These are phyloP conservation scores for Caerostris darwini DNA, from an alignment of 1,140 invertebrate species.

Conservation along the genomic window DNA sequence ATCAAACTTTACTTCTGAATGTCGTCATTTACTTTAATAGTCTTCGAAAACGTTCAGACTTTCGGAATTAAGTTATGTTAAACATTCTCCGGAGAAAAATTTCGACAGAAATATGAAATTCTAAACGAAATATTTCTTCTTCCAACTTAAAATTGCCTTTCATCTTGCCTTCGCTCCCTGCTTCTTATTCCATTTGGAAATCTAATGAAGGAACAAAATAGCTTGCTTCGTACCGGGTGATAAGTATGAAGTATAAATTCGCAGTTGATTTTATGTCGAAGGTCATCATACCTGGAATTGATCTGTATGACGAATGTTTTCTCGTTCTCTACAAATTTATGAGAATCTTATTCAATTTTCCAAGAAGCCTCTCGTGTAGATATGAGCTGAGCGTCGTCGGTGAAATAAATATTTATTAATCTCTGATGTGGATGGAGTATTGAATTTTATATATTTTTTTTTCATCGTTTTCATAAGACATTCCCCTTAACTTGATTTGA, in stretches of 20 bases:
- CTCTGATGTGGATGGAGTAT: not conserved
- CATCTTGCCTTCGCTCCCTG: not conserved
- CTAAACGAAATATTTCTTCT: not conserved
- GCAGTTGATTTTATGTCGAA: slow-evolving; percentile 18
- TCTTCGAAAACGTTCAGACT: too few relatives aligned
- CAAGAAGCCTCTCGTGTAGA: not conserved
- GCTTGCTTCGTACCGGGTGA: not conserved
- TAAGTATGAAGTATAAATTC: slow-evolving; percentile 42
- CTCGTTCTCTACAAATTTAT: slow-evolving; percentile 34
- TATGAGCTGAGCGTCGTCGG: slow-evolving; percentile 7
- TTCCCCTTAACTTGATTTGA: slow-evolving; percentile 32
- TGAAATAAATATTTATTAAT: slow-evolving; percentile 69
- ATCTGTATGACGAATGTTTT: slow-evolving; percentile 29
- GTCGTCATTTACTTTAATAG: too few relatives aligned
- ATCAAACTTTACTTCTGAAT: too few relatives aligned
- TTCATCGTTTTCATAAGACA: not conserved
- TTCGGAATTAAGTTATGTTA: not conserved
- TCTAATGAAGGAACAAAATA: slow-evolving; percentile 1
- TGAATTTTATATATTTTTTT: not conserved
- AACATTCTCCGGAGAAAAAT: not conserved
- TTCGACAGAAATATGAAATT: not conserved
- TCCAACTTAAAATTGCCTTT: not conserved
- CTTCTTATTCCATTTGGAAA: not conserved
- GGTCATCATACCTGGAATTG: not conserved
- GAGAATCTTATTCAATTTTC: slow-evolving; percentile 62